phyloP scores from a whole-genome alignment of 2,888 invertebrate species.

The Temnothorax unifasciatus region DNA sequence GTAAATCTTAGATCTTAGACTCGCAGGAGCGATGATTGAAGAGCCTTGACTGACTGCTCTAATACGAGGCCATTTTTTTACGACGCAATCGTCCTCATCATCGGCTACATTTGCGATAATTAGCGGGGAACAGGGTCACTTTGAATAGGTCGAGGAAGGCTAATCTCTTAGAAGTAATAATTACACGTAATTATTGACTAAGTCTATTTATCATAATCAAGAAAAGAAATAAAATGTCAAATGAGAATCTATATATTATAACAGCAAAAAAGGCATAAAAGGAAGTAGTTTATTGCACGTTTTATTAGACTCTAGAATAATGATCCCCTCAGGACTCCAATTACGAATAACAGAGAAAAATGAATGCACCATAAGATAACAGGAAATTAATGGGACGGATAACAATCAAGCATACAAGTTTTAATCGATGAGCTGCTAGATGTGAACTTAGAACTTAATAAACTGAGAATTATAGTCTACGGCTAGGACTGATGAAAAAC shows the following conservation, averaged over 20 bases:
- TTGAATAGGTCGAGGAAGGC: constrained; percentile 8
- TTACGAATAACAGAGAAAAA: constrained; percentile 12
- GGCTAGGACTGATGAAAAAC: constrained; percentile 33
- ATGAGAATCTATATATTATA: neutral
- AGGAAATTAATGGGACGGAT: constrained; percentile 36
- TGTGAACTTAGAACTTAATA: constrained; percentile 21
- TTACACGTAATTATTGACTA: neutral
- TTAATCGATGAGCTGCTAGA: constrained; percentile 38
- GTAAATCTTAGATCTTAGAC: neutral
- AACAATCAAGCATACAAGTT: constrained; percentile 36
- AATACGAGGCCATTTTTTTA: constrained; percentile 7
- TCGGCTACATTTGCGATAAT: constrained; percentile 43
- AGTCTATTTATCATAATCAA: neutral
- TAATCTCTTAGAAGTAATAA: neutral
- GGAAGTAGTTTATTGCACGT: neutral
- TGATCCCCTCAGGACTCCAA: constrained; percentile 2
- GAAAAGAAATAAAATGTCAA: neutral
- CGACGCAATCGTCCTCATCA: neutral
- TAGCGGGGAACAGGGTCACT: constrained; percentile 53
- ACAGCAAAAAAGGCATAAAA: neutral
- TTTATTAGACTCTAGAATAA: constrained; percentile 31
- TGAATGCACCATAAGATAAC: constrained; percentile 19
- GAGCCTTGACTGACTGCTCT: neutral
- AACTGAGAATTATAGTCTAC: constrained; percentile 31
- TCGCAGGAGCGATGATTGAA: neutral